Base-by-base conservation (phyloP, 2,113 vertebrate species). In the Tursiops truncatus region DNA sequence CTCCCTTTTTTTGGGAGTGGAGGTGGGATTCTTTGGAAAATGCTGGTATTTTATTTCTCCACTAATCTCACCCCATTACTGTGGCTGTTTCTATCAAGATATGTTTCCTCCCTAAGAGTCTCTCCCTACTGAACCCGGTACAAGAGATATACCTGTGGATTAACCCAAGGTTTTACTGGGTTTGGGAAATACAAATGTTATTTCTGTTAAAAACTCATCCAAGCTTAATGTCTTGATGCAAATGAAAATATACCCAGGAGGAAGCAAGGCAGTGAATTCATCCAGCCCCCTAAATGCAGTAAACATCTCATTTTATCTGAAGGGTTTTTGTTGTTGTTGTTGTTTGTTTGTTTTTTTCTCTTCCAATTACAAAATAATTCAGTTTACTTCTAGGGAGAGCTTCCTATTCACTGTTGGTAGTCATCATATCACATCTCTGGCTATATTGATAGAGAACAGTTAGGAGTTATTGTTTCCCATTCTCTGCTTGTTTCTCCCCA, bases 81-180 rank as follows among this genome's bases (percentile, higher is more conserved):
- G 81, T 62, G 76, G 60, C 70, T 53, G 67, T 73, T 87, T 76
- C 65, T 71, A n/a, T 76, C 53, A 67, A 95, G 67, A 41, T 74
- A 21, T 38, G 50, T 47, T 62, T 31, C 11, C 21, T 62, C 31
- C 68, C 38, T n/a, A 18, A 38, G 31, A 50, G 3, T 82, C 65
- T 94, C 58, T 95, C 82, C 89, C 62, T 58, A n/a, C 41, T 58
- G 93, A 79, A 63, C 50, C 73, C 28, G 60, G 76, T 23, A 15
- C 62, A 44, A 50, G 44, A 85, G 62, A 33, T 25, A 50, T 80
- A 98, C 98, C 98, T 98, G 98, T 98, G 96, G 97, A 92, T 96
- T 73, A 41, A 87, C 56, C 68, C 56, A 23, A 53, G 77, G 9
- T 86, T 76, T 89, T 80, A 47, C 2, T 53, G 44, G 89, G 63